Base-by-base conservation (phyloP, 2,888 invertebrate species). In the Agrotis ipsilon region DNA sequence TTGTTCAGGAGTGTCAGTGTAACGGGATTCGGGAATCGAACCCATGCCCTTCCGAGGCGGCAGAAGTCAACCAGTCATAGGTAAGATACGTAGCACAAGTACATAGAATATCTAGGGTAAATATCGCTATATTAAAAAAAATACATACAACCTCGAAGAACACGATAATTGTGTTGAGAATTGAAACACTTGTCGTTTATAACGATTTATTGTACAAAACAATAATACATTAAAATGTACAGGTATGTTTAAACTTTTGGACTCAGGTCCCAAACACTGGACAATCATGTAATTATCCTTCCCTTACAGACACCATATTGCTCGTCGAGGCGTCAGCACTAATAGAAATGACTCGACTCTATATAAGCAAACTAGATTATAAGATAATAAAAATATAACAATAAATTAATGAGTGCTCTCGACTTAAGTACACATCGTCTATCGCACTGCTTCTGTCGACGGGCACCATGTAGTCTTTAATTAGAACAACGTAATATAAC, bases 221-320 rank as follows among this genome's bases (percentile, higher is more conserved):
- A 96, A 96, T 96, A 96, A 96, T 96, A 96, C 96, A 96, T 96
- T 96, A 96, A 96, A 96, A 96, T 96, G 96, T 96, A 96, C 96
- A 96, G 96, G 96, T 96, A 96, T 96, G 95, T 96, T 96, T 95
- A 93, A 94, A 93, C 93, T 94, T 94, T 93, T 94, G 95, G 96
- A 96, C 96, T 93, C 92, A 90, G 92, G 96, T 94, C 95, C 96
- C 95, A 95, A 96, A 96, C 94, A 94, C 92, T 94, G 95, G 95
- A 95, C 94, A 95, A 94, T 90, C 91, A 89, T 93, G 88, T 93
- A 92, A 88, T 90, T 94, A 94, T 94, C 96, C 95, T 94, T 94
- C 95, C 93, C 95, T 95, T 95, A 94, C 93, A 96, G 96, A 96
- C 96, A 94, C 94, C 96, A 95, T 95, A 92, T 94, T 95, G 96